A percentile compares a stretch with the other conserved stretches of the same genome.
Conservation (phyloP, 1,140 invertebrate species). For the Aphaenogaster rudis region DNA sequence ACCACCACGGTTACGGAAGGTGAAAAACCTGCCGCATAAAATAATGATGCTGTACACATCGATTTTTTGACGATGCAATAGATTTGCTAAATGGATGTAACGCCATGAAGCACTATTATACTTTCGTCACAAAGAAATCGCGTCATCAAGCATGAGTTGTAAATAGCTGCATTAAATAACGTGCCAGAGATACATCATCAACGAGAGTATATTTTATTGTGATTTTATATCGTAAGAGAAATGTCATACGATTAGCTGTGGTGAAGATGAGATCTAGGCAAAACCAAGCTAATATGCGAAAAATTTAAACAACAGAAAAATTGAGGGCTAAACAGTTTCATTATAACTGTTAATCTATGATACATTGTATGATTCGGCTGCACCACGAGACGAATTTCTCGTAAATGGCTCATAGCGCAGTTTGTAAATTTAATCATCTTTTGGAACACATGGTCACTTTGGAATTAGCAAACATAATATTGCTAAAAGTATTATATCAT, state of each 20-base stretch:
- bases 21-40: constrained; percentile 88
- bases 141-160: constrained; percentile 22
- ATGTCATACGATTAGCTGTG: not conserved
- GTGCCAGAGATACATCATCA: constrained; percentile 4
- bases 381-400: constrained; percentile 39
- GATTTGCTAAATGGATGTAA: constrained; percentile 16
- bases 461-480: constrained; percentile 70
- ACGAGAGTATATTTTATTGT: not conserved
- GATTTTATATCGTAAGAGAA: constrained; percentile 20
- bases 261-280: not conserved
- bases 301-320: not conserved
- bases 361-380: constrained; percentile 22
- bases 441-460: constrained; percentile 67
- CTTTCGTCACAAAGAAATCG: constrained; percentile 33
- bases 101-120: constrained; percentile 1
- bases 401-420: constrained; percentile 35
- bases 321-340: not conserved
- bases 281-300: constrained; percentile 18
- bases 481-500: constrained; percentile 68
- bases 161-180: constrained; percentile 44
- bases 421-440: constrained; percentile 52
- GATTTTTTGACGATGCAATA: constrained; percentile 18
- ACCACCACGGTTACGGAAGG: constrained; percentile 83
- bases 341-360: constrained; percentile 32
- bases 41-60: not conserved